Evolutionary conservation across 1,140 invertebrate species (phyloP), one percentile per base, ranked within the genome.

Genomic region (Matsumurasca onukii): DNA sequence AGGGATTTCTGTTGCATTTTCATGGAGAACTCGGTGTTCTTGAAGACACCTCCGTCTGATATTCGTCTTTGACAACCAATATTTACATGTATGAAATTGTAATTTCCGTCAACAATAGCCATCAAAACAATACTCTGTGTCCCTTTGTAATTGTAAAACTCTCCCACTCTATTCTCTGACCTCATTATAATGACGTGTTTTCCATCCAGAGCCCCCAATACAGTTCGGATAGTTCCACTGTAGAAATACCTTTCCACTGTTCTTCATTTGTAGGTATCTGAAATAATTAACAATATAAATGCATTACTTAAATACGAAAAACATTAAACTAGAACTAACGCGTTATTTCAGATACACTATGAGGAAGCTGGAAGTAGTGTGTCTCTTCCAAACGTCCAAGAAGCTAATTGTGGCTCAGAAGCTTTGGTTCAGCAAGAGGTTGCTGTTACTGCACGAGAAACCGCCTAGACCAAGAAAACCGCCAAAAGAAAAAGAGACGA

Each of bases 161-260:
- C 24, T 29, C 12, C 29, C 17, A 27, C 57, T 5, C 12, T 27
- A 31, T 29, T 29, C 24, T 61, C 29, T 3, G 57, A 29, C n/a
- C 25, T 15, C 20, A 5, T 9, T 25, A 61, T 61, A 12, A 61
- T 29, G 2, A 61, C n/a, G 25, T 81, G 80, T 70, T 81, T 81
- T 1, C 79, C 77, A 72, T 80, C 77, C 5, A 80, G 69, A n/a
- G 73, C n/a, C 73, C 20, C 77, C 80, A 13, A 75, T 15, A 69
- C 78, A 81, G 68, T 78, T 76, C 3, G 78, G 77, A 70, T 78
- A 78, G 62, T 82, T 75, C 78, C 79, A 81, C 31, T 13, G 24
- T 13, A 13, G 5, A 27, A 3, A 29, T 9, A 13, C 3, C 29
- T 61, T 61, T 27, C 57, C 9, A 61, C 30, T 27, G 25, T 27